Evolutionary conservation across 2,797 vertebrate species (phyloP).

Genomic region (Pitangus sulphuratus): DNA sequence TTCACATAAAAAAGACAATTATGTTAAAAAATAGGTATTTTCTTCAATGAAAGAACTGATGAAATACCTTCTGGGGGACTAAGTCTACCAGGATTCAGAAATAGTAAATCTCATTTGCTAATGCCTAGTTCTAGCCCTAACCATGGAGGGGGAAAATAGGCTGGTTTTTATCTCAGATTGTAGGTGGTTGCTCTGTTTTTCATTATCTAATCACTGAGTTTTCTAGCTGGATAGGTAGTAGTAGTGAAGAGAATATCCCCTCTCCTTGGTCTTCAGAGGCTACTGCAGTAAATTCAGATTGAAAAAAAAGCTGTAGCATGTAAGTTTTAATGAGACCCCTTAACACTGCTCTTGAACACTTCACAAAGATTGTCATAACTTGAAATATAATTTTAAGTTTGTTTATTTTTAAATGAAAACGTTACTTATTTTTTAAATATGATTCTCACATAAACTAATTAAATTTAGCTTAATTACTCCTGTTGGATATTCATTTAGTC

Average conservation of each 20-base stretch:
- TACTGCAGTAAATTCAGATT: background rate
- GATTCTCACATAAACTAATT: background rate
- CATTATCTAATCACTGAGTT: background rate
- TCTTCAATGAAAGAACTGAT: background rate
- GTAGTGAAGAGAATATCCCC: background rate
- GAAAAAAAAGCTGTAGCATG: background rate
- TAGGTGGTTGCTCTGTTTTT: background rate
- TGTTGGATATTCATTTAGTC: background rate
- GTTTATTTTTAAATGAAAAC: background rate
- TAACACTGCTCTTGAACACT: background rate
- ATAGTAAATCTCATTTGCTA: background rate
- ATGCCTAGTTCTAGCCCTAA: background rate
- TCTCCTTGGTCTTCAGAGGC: background rate
- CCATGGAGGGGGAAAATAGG: background rate
- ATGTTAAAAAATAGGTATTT: background rate
- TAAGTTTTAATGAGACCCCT: background rate
- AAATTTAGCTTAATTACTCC: background rate
- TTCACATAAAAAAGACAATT: background rate
- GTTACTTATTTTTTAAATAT: background rate
- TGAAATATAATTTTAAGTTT: background rate
- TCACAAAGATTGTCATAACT: background rate
- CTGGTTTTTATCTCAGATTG: background rate
- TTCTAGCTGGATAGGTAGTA: background rate
- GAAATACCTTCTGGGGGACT: background rate
- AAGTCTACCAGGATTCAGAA: background rate